A percentile compares a stretch with the other conserved stretches of the same genome.
Evolutionary conservation across 2,797 vertebrate species (phyloP).

Genomic region (Mormyrops boulengeri): DNA sequence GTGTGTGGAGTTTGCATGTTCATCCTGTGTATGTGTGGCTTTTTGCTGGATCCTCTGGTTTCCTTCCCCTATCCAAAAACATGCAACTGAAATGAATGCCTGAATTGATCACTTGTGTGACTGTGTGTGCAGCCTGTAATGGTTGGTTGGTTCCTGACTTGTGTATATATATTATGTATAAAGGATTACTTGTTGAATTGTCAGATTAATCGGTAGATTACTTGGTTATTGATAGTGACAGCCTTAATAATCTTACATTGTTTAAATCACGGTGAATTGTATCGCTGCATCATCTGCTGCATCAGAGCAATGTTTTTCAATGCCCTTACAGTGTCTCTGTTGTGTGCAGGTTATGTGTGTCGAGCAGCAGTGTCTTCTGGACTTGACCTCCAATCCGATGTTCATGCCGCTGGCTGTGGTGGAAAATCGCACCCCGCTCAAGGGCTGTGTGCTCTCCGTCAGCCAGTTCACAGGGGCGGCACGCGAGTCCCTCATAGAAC

Average conservation of each 20-base stretch:
- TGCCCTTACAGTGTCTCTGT: neutral
- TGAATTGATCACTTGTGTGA: neutral
- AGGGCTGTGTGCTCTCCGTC: conserved; percentile 81
- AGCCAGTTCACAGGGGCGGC: conserved; percentile 90
- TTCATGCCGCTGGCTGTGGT: conserved; percentile 79
- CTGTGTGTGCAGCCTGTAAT: neutral
- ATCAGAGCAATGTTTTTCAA: neutral
- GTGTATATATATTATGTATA: neutral
- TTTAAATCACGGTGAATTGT: neutral
- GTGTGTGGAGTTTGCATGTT: neutral
- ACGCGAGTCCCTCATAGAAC: conserved; percentile 80
- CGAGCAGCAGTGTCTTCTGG: conserved; percentile 75
- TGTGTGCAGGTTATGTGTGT: conserved; percentile 72
- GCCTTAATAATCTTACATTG: neutral
- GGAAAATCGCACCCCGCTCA: conserved; percentile 72
- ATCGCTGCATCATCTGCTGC: neutral
- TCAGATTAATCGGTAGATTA: neutral
- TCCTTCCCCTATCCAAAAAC: neutral
- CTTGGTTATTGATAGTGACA: neutral
- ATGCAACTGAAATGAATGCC: neutral
- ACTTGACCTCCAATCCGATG: conserved; percentile 72
- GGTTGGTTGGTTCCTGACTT: neutral
- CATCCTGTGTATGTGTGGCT: neutral
- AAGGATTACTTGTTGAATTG: neutral
- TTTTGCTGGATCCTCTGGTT: neutral